phyloP scores from a whole-genome alignment of 2,797 vertebrate species.

The Epinephelus awoara region DNA sequence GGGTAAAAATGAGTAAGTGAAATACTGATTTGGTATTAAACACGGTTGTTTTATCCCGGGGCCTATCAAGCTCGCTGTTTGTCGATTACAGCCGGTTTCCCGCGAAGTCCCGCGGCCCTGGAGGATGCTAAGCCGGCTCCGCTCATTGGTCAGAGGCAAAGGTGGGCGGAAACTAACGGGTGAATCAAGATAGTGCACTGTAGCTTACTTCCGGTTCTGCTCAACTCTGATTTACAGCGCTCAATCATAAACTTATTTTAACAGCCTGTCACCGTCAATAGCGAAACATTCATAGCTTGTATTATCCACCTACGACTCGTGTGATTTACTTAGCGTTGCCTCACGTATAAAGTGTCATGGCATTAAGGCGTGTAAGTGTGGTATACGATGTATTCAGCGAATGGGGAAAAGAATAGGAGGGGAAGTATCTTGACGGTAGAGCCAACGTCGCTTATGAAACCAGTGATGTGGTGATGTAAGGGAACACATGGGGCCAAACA shows the following conservation, averaged over 20 bases:
- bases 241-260: too few relatives aligned
- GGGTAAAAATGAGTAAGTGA: accelerated
- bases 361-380: neutral
- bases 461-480: neutral
- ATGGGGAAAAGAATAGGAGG: neutral
- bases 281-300: accelerated
- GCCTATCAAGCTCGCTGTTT: too few relatives aligned
- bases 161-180: neutral
- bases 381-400: neutral
- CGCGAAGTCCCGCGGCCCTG: slow-evolving; percentile 74
- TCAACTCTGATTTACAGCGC: neutral
- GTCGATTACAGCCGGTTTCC: slow-evolving; percentile 69
- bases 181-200: slow-evolving; percentile 16
- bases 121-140: slow-evolving; percentile 18
- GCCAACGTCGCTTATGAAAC: slow-evolving; percentile 19
- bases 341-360: too few relatives aligned
- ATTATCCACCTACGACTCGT: accelerated
- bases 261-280: too few relatives aligned
- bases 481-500: too few relatives aligned
- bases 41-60: accelerated
- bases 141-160: slow-evolving; percentile 62
- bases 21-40: neutral
- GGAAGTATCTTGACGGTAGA: slow-evolving; percentile 40
- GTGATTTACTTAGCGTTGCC: accelerated
- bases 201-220: slow-evolving; percentile 45